Conservation (phyloP, 2,888 invertebrate species). For the Dione juno region DNA sequence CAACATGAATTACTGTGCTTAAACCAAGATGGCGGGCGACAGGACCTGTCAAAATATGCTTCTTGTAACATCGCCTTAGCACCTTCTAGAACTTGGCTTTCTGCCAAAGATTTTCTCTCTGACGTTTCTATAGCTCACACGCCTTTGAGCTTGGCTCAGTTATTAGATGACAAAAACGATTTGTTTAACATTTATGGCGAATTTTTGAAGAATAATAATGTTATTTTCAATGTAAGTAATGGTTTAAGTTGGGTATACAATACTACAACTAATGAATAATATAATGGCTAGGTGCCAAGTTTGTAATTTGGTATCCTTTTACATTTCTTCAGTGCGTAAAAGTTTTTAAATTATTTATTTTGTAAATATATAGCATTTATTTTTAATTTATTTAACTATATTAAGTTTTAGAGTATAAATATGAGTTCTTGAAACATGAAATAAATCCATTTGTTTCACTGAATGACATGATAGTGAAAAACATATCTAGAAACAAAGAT, state of each 20-base stretch:
- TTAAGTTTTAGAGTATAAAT: too few relatives aligned
- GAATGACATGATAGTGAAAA: too few relatives aligned
- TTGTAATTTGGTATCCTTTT: too few relatives aligned
- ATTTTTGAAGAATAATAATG: conserved; percentile 77
- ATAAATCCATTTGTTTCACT: too few relatives aligned
- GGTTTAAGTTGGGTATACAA: background rate
- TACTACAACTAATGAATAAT: too few relatives aligned
- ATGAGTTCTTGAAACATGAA: too few relatives aligned
- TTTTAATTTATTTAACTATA: too few relatives aligned
- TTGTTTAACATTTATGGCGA: conserved; percentile 87
- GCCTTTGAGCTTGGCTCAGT: conserved; percentile 82
- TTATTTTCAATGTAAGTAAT: conserved; percentile 75
- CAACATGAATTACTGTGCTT: conserved; percentile 86
- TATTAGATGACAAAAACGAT: conserved; percentile 82
- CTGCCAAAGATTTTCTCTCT: conserved; percentile 74
- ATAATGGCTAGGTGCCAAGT: too few relatives aligned
- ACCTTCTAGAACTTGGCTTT: conserved; percentile 83
- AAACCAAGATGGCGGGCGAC: conserved; percentile 81
- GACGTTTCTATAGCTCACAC: conserved; percentile 87
- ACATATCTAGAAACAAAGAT: too few relatives aligned
- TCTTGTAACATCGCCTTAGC: conserved; percentile 85
- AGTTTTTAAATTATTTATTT: too few relatives aligned
- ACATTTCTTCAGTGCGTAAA: too few relatives aligned
- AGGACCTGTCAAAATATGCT: conserved; percentile 76
- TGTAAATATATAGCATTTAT: too few relatives aligned